A percentile compares a stretch with the other conserved stretches of the same genome.
Conservation (phyloP, 2,888 invertebrate species). For the Linyphia triangularis region DNA sequence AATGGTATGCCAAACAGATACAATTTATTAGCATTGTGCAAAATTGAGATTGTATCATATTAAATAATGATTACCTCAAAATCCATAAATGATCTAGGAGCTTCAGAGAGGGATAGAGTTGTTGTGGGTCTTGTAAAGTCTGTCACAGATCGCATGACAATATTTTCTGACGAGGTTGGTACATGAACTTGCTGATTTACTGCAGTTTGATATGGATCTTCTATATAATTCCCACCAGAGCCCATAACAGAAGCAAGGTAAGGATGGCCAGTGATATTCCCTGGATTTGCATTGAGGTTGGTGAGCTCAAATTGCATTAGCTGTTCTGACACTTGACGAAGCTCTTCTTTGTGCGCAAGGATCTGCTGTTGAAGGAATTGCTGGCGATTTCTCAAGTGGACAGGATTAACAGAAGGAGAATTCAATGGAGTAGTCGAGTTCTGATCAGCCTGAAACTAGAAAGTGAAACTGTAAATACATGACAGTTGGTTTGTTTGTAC, state of each 20-base stretch:
- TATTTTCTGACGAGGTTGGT: slow-evolving; percentile 23
- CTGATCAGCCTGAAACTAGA: slow-evolving; percentile 31
- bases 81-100: slow-evolving; percentile 57
- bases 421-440: slow-evolving; percentile 79
- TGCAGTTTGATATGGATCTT: slow-evolving; percentile 12
- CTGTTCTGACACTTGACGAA: slow-evolving; percentile 91
- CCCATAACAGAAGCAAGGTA: slow-evolving; percentile 13
- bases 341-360: slow-evolving; percentile 90
- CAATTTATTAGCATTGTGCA: neutral
- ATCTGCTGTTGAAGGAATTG: slow-evolving; percentile 91
- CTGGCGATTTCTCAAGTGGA: slow-evolving; percentile 89
- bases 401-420: slow-evolving; percentile 82
- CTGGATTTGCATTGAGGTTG: neutral
- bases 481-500: no score
- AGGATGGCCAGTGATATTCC: neutral
- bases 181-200: neutral
- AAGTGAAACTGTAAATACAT: neutral
- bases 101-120: neutral
- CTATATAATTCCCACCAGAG: slow-evolving; percentile 25
- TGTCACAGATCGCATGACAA: slow-evolving; percentile 25
- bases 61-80: slow-evolving; percentile 51
- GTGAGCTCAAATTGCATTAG: slow-evolving; percentile 79
- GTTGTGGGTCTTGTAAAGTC: slow-evolving; percentile 1
- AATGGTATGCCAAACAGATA: no score
- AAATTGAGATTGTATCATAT: neutral